A percentile compares a stretch with the other conserved stretches of the same genome.
phyloP scores from a whole-genome alignment of 2,797 vertebrate genomes.

The Sparidentex hasta region DNA sequence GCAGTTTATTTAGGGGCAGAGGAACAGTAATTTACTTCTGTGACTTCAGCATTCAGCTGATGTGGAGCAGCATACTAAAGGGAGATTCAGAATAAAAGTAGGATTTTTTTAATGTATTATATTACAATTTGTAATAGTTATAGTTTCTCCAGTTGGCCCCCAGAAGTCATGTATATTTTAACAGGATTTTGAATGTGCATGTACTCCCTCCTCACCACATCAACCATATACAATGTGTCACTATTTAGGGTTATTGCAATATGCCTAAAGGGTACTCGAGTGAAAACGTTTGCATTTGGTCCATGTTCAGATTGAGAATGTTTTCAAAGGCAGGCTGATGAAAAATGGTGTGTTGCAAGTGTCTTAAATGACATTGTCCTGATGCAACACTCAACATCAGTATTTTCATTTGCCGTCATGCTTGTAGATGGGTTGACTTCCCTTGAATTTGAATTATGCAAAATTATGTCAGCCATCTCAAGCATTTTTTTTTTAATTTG shows the following conservation, averaged over 20 bases:
- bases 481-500: conserved; percentile 40
- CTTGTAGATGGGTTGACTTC: conserved; percentile 25
- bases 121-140: too few relatives aligned
- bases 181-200: conserved; percentile 18
- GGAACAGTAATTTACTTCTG: too few relatives aligned
- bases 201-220: conserved; percentile 12
- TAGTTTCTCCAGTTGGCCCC: not conserved
- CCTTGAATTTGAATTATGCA: conserved; percentile 55
- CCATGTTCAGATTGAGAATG: conserved; percentile 25
- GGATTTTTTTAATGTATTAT: too few relatives aligned
- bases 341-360: conserved; percentile 24
- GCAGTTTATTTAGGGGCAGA: too few relatives aligned
- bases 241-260: not conserved
- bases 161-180: not conserved
- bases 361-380: conserved; percentile 13
- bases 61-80: not conserved
- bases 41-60: not conserved
- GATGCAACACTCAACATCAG: conserved; percentile 31
- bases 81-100: not conserved
- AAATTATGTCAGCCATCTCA: conserved; percentile 48
- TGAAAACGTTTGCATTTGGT: conserved; percentile 16
- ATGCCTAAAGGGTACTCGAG: not conserved
- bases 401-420: conserved; percentile 65
- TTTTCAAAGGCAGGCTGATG: conserved; percentile 11
- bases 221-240: conserved; percentile 16